Percentiles rank a stretch among this genome's conserved stretches.
phyloP scores from a whole-genome alignment of 2,797 vertebrate species.

The Dryobates pubescens region DNA sequence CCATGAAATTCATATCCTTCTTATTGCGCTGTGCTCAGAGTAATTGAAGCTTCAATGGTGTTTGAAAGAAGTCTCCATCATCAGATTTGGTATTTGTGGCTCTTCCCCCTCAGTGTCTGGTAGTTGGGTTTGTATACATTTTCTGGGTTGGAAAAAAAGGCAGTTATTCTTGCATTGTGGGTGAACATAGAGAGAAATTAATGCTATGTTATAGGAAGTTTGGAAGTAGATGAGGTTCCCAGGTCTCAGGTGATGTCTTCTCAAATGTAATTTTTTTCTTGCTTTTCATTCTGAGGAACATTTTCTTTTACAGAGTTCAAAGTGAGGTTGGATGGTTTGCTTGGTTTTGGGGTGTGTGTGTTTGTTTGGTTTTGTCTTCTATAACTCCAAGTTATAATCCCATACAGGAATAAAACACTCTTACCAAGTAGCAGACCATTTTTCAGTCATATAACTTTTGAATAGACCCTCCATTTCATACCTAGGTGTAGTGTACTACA shows the following conservation, averaged over 20 bases:
- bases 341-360: neutral
- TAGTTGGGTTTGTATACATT: accelerated
- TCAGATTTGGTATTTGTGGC: neutral
- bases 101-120: neutral
- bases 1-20: accelerated
- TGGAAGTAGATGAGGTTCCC: neutral
- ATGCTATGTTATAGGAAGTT: neutral
- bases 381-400: neutral
- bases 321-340: too few species aligned
- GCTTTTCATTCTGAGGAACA: neutral
- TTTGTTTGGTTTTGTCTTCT: neutral
- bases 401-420: neutral
- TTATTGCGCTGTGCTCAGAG: neutral
- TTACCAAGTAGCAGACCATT: neutral
- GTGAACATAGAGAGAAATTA: neutral
- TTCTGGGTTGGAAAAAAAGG: neutral
- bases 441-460: neutral
- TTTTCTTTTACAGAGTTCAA: neutral
- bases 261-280: neutral
- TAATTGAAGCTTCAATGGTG: accelerated
- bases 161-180: neutral
- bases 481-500: neutral
- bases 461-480: neutral
- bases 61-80: neutral
- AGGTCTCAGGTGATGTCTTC: neutral